A percentile compares a stretch with the other conserved stretches of the same genome.
Evolutionary conservation across 2,113 vertebrate species (phyloP).

Genomic region (Sula dactylatra): DNA sequence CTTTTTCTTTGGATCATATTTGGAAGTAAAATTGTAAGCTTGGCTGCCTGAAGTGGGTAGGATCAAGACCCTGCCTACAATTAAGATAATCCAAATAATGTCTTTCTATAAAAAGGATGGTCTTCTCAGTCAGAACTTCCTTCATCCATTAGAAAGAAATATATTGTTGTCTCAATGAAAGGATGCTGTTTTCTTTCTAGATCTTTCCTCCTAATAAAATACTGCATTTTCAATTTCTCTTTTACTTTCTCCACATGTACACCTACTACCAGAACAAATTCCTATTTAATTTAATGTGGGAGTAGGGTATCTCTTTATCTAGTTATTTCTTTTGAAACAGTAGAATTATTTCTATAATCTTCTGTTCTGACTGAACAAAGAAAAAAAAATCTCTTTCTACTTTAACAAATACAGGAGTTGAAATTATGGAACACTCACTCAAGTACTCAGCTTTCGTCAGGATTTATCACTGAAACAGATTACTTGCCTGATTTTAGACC

Average conservation of each 20-base stretch:
- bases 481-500: background rate
- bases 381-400: background rate
- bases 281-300: background rate
- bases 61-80: background rate
- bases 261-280: background rate
- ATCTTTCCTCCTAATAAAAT: background rate
- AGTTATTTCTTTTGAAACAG: background rate
- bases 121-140: background rate
- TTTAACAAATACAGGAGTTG: background rate
- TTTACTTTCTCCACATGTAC: background rate
- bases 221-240: background rate
- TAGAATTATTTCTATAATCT: background rate
- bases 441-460: background rate
- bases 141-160: background rate
- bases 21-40: background rate
- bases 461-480: background rate
- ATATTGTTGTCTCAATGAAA: background rate
- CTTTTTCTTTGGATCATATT: background rate
- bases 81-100: background rate
- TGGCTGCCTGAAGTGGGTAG: background rate
- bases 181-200: background rate
- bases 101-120: background rate
- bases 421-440: background rate
- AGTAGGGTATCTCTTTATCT: background rate
- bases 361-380: background rate